Conservation (phyloP, 2,888 invertebrate genomes). For the Desoria tigrina region DNA sequence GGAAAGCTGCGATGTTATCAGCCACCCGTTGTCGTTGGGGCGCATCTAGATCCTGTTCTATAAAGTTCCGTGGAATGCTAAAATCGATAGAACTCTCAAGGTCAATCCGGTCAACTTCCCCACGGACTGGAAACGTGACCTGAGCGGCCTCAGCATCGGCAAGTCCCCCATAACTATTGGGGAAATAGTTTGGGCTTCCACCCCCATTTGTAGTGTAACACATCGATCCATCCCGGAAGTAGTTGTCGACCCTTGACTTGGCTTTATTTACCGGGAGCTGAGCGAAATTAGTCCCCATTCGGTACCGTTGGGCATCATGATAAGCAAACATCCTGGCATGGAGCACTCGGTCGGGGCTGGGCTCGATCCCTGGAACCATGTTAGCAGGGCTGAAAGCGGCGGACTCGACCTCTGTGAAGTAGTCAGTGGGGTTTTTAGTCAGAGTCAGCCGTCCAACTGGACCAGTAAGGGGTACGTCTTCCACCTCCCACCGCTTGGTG, state of each 20-base stretch:
- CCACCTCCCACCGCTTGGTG: slow-evolving; percentile 29
- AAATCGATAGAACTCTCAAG: slow-evolving; percentile 86
- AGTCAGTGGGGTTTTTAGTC: slow-evolving; percentile 25
- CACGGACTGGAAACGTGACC: slow-evolving; percentile 65
- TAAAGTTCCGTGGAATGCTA: slow-evolving; percentile 77
- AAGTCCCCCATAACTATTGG: slow-evolving; percentile 36
- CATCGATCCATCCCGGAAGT: slow-evolving; percentile 23
- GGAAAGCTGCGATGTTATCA: slow-evolving; percentile 74
- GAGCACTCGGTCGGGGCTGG: slow-evolving; percentile 32
- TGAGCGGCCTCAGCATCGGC: slow-evolving; percentile 55
- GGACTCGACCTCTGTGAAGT: slow-evolving; percentile 31
- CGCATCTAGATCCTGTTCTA: slow-evolving; percentile 75
- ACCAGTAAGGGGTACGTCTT: slow-evolving; percentile 26
- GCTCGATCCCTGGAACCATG: slow-evolving; percentile 37
- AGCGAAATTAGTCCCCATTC: slow-evolving; percentile 27
- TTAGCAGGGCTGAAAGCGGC: slow-evolving; percentile 28
- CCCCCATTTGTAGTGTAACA: slow-evolving; percentile 6
- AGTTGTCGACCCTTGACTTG: slow-evolving; percentile 15
- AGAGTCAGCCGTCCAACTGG: slow-evolving; percentile 29
- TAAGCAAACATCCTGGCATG: slow-evolving; percentile 34
- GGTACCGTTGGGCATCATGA: slow-evolving; percentile 29
- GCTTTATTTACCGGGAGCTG: slow-evolving; percentile 27
- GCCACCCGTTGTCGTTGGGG: slow-evolving; percentile 72
- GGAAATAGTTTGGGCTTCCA: slow-evolving; percentile 38
- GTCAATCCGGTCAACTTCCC: slow-evolving; percentile 59